These are phyloP conservation scores for Argyrosomus regius DNA, from an alignment of 2,797 vertebrate species.

Conservation along the genomic window DNA sequence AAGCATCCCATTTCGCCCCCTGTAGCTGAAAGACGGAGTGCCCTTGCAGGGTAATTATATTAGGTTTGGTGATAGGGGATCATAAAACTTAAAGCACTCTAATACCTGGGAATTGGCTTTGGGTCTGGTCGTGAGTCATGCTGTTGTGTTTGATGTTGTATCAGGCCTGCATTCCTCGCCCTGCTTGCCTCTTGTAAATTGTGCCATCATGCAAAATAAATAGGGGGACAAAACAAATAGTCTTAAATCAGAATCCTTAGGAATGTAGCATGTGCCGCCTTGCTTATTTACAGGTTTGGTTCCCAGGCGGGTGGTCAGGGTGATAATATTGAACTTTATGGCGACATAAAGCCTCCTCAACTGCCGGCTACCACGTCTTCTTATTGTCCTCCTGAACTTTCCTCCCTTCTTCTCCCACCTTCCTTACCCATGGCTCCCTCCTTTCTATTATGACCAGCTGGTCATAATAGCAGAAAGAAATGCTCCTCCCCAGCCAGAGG, in stretches of 20 bases:
- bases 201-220: constrained; percentile 84
- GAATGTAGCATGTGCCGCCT: constrained; percentile 60
- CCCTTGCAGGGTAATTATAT: constrained; percentile 90
- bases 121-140: constrained; percentile 79
- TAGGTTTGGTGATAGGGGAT: constrained; percentile 84
- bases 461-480: constrained; percentile 59
- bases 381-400: constrained; percentile 55
- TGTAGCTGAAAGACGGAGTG: constrained; percentile 85
- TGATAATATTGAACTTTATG: constrained; percentile 84
- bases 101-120: constrained; percentile 88
- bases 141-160: constrained; percentile 80
- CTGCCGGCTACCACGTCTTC: constrained; percentile 48
- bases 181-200: constrained; percentile 78
- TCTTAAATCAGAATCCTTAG: constrained; percentile 84
- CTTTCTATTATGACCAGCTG: constrained; percentile 15
- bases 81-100: constrained; percentile 89
- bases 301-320: constrained; percentile 69
- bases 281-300: constrained; percentile 80
- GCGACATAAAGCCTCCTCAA: constrained; percentile 75
- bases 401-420: constrained; percentile 40
- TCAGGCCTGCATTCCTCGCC: constrained; percentile 51
- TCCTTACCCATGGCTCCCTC: constrained; percentile 19
- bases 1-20: constrained; percentile 68
- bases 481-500: constrained; percentile 32
- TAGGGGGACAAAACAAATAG: constrained; percentile 82